phyloP scores from a whole-genome alignment of 2,888 invertebrate species.

The Caenorhabditis wallacei region DNA sequence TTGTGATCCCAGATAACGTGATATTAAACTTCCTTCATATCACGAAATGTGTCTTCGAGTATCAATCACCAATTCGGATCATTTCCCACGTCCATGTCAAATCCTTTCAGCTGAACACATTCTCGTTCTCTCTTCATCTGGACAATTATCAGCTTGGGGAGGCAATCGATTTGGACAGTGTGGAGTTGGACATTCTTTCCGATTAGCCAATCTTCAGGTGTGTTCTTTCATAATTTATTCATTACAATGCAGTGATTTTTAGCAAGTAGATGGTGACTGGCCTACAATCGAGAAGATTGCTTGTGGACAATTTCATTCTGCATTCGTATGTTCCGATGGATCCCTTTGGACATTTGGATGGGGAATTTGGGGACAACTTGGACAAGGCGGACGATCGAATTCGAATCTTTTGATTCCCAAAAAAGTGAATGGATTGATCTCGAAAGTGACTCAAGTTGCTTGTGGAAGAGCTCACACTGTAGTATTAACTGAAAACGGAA shows the following conservation, averaged over 20 bases:
- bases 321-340: conserved; percentile 72
- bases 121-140: conserved; percentile 73
- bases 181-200: conserved; percentile 75
- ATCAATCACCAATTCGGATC: conserved; percentile 36
- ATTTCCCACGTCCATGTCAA: conserved; percentile 63
- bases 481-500: conserved; percentile 66
- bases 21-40: conserved; percentile 52
- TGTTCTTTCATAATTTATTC: neutral
- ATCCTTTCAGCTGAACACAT: conserved; percentile 77
- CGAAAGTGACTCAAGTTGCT: conserved; percentile 52
- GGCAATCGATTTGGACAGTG: conserved; percentile 80
- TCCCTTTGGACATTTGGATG: conserved; percentile 79
- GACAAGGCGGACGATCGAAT: conserved; percentile 59
- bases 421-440: conserved; percentile 60
- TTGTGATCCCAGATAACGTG: too few relatives aligned
- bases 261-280: conserved; percentile 75
- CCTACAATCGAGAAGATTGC: conserved; percentile 69
- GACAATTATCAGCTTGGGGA: conserved; percentile 76
- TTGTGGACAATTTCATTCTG: conserved; percentile 81
- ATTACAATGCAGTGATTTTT: too few relatives aligned
- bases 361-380: conserved; percentile 80
- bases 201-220: conserved; percentile 62
- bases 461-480: conserved; percentile 75
- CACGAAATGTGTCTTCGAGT: conserved; percentile 69
- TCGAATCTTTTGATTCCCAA: conserved; percentile 52